These are phyloP conservation scores for Sphenodon punctatus DNA, from an alignment of 2,797 vertebrate species.

Conservation along the genomic window DNA sequence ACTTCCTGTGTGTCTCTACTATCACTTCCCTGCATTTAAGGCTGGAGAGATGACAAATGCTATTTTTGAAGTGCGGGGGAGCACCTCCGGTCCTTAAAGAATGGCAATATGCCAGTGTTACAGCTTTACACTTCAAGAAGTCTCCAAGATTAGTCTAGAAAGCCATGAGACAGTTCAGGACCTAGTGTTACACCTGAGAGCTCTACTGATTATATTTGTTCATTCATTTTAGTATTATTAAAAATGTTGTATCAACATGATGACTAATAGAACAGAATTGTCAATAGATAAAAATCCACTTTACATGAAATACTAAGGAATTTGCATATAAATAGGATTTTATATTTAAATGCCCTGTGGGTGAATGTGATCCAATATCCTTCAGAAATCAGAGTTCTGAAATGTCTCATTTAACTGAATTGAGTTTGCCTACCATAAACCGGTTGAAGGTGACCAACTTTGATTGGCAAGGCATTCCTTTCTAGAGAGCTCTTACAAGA, in stretches of 20 bases:
- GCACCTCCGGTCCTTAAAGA: neutral
- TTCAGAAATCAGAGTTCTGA: constrained; percentile 44
- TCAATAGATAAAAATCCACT: constrained; percentile 50
- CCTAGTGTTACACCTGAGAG: neutral
- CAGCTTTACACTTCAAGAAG: neutral
- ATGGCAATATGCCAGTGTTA: neutral
- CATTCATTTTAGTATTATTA: constrained; percentile 20
- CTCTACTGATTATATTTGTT: neutral
- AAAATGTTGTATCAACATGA: constrained; percentile 49
- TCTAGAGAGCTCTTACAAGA: constrained; percentile 28
- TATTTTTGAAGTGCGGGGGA: neutral
- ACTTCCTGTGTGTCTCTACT: neutral
- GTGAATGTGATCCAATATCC: constrained; percentile 37
- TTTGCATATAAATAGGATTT: constrained; percentile 70
- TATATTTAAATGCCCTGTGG: constrained; percentile 34
- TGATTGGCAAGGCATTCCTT: constrained; percentile 44
- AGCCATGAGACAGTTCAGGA: neutral
- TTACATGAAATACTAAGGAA: constrained; percentile 48
- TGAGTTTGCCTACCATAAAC: constrained; percentile 36
- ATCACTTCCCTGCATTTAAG: neutral
- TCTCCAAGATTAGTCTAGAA: neutral
- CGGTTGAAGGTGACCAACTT: constrained; percentile 26
- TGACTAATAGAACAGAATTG: constrained; percentile 36
- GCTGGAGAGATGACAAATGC: neutral
- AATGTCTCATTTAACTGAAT: constrained; percentile 40